These are phyloP conservation scores for Catajapyx aquilonaris DNA, from an alignment of 1,140 invertebrate genomes.

Conservation along the genomic window DNA sequence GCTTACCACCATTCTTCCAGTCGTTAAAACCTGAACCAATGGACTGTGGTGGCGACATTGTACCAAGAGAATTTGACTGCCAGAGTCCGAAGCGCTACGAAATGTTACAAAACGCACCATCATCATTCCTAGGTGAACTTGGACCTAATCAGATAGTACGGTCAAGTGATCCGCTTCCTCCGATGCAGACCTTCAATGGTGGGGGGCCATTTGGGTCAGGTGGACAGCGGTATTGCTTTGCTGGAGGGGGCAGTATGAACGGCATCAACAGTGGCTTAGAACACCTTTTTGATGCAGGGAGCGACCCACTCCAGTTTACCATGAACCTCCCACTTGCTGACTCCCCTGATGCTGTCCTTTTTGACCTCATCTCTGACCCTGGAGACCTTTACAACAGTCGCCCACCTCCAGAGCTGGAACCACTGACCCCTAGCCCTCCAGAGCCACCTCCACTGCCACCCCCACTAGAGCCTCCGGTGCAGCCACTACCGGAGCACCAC, in stretches of 20 bases:
- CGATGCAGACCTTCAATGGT: neutral
- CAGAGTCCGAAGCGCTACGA: constrained; percentile 41
- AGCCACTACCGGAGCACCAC: constrained; percentile 33
- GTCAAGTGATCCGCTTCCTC: constrained; percentile 1
- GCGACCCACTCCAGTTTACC: constrained; percentile 58
- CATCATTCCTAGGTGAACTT: constrained; percentile 47
- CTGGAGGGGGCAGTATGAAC: neutral
- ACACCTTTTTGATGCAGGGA: constrained; percentile 40
- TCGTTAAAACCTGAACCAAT: constrained; percentile 44
- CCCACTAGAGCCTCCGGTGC: constrained; percentile 38
- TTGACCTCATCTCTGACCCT: constrained; percentile 30
- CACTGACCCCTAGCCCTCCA: constrained; percentile 33
- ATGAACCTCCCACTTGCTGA: constrained; percentile 14
- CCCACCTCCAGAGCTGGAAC: constrained; percentile 24
- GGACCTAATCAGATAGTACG: neutral
- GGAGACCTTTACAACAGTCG: constrained; percentile 27
- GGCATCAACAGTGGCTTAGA: neutral
- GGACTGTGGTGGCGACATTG: constrained; percentile 44
- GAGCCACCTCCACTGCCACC: constrained; percentile 21
- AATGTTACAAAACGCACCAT: constrained; percentile 52
- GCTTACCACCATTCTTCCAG: constrained; percentile 63
- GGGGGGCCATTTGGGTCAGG: neutral
- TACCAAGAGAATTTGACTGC: constrained; percentile 18
- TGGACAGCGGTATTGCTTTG: neutral
- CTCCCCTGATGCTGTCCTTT: constrained; percentile 1